Evolutionary conservation across 2,113 vertebrate species (phyloP).

Genomic region (Camelus dromedarius): DNA sequence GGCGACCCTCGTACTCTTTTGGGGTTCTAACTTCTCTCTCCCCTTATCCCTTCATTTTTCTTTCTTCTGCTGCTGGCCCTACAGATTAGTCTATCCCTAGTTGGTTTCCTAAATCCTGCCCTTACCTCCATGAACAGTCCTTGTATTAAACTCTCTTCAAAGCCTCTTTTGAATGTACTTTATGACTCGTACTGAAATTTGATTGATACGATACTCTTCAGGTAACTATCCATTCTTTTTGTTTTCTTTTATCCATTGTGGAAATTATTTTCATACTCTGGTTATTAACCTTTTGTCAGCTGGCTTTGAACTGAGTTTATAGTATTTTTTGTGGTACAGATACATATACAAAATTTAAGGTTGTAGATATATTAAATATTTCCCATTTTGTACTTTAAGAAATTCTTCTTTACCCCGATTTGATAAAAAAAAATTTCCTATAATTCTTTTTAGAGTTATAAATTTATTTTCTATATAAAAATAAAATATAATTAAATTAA

Average conservation of each 20-base stretch:
- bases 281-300: not conserved
- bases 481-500: not conserved
- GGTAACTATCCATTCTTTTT: not conserved
- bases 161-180: not conserved
- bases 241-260: not conserved
- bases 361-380: not conserved
- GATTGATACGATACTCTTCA: not conserved
- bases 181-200: not conserved
- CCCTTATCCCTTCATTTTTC: not conserved
- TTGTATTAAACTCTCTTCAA: not conserved
- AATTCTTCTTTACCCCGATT: not conserved
- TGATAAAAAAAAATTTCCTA: not conserved
- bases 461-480: not conserved
- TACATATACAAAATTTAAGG: not conserved
- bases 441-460: not conserved
- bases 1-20: not conserved
- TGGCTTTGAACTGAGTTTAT: not conserved
- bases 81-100: not conserved
- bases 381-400: not conserved
- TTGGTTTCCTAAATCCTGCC: not conserved
- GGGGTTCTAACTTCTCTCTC: not conserved
- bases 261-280: not conserved
- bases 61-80: not conserved
- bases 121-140: not conserved
- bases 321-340: not conserved